A percentile compares a stretch with the other conserved stretches of the same genome.
Conservation (phyloP, 2,888 invertebrate species). For the Thumatha senex region DNA sequence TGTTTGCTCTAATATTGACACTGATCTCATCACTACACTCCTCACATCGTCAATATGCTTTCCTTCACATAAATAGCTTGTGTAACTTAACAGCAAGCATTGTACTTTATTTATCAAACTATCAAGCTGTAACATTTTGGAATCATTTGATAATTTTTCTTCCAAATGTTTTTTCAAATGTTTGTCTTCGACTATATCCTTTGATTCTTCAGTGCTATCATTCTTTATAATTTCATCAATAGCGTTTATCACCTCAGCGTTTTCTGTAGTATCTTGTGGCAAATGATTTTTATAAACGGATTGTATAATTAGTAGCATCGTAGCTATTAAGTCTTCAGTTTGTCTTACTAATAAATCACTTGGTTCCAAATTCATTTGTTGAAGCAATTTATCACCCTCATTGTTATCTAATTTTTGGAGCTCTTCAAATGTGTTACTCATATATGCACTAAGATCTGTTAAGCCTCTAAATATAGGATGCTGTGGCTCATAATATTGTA, state of each 20-base stretch:
- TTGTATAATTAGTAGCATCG: slow-evolving; percentile 59
- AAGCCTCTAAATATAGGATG: slow-evolving; percentile 66
- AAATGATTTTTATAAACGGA: slow-evolving; percentile 74
- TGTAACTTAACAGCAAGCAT: slow-evolving; percentile 63
- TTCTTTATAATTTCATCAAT: slow-evolving; percentile 67
- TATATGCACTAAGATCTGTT: slow-evolving; percentile 50
- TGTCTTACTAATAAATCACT: slow-evolving; percentile 43
- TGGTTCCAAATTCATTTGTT: slow-evolving; percentile 21
- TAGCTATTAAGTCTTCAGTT: slow-evolving; percentile 68
- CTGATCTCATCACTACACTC: slow-evolving; percentile 69
- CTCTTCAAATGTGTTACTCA: slow-evolving; percentile 46
- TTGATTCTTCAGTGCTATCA: slow-evolving; percentile 65
- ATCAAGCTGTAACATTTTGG: slow-evolving; percentile 83
- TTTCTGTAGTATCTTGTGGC: slow-evolving; percentile 47
- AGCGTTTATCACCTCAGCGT: slow-evolving; percentile 59
- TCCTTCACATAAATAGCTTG: slow-evolving; percentile 62
- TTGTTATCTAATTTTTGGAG: slow-evolving; percentile 50
- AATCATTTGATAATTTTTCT: slow-evolving; percentile 85
- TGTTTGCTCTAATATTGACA: slow-evolving; percentile 91
- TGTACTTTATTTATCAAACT: slow-evolving; percentile 65
- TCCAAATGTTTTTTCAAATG: slow-evolving; percentile 87
- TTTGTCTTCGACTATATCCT: slow-evolving; percentile 82
- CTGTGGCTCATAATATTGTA: slow-evolving; percentile 40
- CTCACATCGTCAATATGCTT: slow-evolving; percentile 47
- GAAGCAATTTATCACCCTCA: slow-evolving; percentile 27